These are phyloP conservation scores for Lepidurus packardi DNA, from an alignment of 1,140 invertebrate species.

Conservation along the genomic window DNA sequence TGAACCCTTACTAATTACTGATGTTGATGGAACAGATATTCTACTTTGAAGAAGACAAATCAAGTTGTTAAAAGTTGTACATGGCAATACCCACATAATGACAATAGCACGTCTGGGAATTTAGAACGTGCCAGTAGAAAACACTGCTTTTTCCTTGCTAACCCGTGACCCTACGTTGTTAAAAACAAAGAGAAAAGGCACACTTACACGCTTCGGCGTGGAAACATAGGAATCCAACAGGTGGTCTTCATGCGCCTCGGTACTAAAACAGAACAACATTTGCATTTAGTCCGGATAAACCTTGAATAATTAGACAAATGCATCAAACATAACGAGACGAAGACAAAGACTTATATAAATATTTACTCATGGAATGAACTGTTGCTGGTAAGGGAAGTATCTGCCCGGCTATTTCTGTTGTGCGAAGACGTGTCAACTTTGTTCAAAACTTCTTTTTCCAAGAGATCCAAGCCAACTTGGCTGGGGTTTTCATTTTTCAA, in stretches of 20 bases:
- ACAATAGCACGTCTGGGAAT: too few species aligned
- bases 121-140: too few species aligned
- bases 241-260: constrained; percentile 1
- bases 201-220: constrained; percentile 9
- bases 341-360: background rate
- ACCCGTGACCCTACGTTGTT: background rate
- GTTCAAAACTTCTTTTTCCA: constrained; percentile 8
- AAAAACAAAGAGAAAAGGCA: background rate
- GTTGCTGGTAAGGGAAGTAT: background rate
- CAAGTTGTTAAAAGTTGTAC: too few species aligned
- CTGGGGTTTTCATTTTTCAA: constrained; percentile 15
- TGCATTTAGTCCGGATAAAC: background rate
- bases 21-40: too few species aligned
- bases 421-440: background rate
- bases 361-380: constrained; percentile 4
- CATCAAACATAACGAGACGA: background rate
- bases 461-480: background rate
- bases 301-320: background rate
- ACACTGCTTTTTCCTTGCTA: background rate
- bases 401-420: background rate
- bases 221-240: constrained; percentile 2
- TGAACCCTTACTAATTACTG: too few species aligned
- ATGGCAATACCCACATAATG: too few species aligned
- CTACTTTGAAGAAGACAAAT: too few species aligned
- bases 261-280: background rate